These are phyloP conservation scores for Oryzias curvinotus DNA, from an alignment of 2,113 vertebrate genomes.

Conservation along the genomic window DNA sequence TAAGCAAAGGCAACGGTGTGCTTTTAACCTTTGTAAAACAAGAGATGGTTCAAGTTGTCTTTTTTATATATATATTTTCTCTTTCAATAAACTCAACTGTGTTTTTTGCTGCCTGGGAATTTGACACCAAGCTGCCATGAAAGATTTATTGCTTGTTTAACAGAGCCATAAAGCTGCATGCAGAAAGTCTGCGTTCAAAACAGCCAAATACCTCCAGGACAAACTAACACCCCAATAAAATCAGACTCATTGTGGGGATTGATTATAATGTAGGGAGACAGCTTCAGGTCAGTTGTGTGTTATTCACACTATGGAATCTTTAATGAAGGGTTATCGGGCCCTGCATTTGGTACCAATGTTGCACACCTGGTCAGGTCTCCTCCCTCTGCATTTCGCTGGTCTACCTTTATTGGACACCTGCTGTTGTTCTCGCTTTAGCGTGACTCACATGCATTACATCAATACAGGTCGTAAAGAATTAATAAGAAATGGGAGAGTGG, in stretches of 20 bases:
- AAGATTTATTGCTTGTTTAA: conserved; percentile 55
- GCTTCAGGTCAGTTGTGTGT: conserved; percentile 56
- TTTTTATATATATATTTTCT: neutral
- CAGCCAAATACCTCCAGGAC: conserved; percentile 29
- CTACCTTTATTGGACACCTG: conserved; percentile 71
- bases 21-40: conserved; percentile 36
- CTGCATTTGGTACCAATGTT: conserved; percentile 45
- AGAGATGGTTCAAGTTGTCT: conserved; percentile 15
- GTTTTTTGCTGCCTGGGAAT: conserved; percentile 32
- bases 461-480: conserved; percentile 51
- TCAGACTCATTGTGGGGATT: conserved; percentile 50
- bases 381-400: conserved; percentile 42
- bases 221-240: conserved; percentile 58
- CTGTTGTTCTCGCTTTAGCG: conserved; percentile 66
- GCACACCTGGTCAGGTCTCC: conserved; percentile 75
- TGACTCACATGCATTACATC: conserved; percentile 71
- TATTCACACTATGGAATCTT: conserved; percentile 60
- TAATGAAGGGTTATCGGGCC: conserved; percentile 77
- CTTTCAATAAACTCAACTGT: conserved; percentile 10
- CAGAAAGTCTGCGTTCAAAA: conserved; percentile 44
- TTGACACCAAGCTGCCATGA: conserved; percentile 22
- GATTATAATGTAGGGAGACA: conserved; percentile 40
- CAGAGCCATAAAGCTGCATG: conserved; percentile 39
- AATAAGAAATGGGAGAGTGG: conserved; percentile 64
- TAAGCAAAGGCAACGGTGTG: neutral